Evolutionary conservation across 1,140 invertebrate genomes (phyloP).

Genomic region (Atta texana): DNA sequence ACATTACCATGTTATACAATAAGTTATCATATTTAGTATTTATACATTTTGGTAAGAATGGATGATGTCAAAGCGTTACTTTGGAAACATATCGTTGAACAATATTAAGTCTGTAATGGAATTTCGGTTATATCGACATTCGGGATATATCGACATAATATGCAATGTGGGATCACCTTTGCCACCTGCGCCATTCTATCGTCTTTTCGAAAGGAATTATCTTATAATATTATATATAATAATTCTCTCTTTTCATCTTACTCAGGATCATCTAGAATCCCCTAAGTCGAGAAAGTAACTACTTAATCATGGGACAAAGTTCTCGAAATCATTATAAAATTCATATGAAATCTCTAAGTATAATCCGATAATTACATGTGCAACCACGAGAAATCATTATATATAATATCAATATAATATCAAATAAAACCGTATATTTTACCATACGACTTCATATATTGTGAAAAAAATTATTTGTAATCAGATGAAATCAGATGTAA

Average conservation of each 20-base stretch:
- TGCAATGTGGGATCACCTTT: slow-evolving; percentile 18
- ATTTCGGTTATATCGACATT: too few species aligned
- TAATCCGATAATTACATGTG: too few species aligned
- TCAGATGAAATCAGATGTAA: too few species aligned
- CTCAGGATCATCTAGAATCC: neutral
- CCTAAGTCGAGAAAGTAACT: too few species aligned
- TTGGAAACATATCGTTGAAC: neutral
- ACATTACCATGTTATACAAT: neutral
- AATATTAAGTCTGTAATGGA: slow-evolving; percentile 34
- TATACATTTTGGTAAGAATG: neutral
- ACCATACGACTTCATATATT: too few species aligned
- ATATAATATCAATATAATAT: too few species aligned
- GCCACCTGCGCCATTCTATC: slow-evolving; percentile 36
- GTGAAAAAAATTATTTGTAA: too few species aligned
- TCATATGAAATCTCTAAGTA: too few species aligned
- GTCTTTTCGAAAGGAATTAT: slow-evolving; percentile 30
- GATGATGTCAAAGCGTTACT: slow-evolving; percentile 14
- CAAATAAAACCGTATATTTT: too few species aligned
- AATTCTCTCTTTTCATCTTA: slow-evolving; percentile 25
- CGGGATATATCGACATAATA: slow-evolving; percentile 46
- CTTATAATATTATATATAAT: neutral
- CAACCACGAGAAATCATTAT: too few species aligned
- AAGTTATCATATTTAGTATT: neutral
- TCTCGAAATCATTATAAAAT: too few species aligned
- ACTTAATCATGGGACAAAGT: too few species aligned